phyloP scores from a whole-genome alignment of 2,113 vertebrate species.

The Heterocephalus glaber region DNA sequence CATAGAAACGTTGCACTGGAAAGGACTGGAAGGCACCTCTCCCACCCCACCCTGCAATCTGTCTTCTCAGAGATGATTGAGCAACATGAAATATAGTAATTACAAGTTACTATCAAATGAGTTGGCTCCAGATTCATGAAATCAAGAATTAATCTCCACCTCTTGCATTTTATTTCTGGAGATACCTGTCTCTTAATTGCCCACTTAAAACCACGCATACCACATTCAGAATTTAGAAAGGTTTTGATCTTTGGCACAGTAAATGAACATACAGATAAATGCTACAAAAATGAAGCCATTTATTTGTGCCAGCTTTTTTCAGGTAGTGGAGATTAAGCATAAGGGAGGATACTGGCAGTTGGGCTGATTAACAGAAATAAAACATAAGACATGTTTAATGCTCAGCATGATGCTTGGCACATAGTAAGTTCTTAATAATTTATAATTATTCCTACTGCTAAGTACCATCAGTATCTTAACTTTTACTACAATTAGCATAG shows the following conservation, averaged over 20 bases:
- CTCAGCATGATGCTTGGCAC: conserved; percentile 13
- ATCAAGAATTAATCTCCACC: conserved; percentile 56
- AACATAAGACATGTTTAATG: conserved; percentile 27
- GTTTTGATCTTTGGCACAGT: conserved; percentile 33
- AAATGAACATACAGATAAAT: background rate
- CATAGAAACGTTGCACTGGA: conserved; percentile 66
- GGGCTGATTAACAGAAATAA: conserved; percentile 33
- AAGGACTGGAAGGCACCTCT: conserved; percentile 66
- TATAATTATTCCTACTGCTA: background rate
- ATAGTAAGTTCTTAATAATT: conserved; percentile 55
- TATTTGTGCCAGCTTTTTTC: conserved; percentile 43
- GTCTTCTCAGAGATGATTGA: conserved; percentile 62
- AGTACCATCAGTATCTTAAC: background rate
- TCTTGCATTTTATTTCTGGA: conserved; percentile 65
- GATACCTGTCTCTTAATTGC: conserved; percentile 54
- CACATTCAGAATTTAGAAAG: conserved; percentile 30
- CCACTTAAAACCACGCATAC: conserved; percentile 33
- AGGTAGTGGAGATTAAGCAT: background rate
- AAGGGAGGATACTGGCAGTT: conserved; percentile 19
- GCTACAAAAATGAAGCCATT: background rate
- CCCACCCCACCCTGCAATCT: conserved; percentile 66
- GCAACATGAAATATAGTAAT: conserved; percentile 68
- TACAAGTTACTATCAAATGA: conserved; percentile 68
- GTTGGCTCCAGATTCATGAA: conserved; percentile 39
- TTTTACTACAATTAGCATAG: conserved; percentile 37